Evolutionary conservation across 30 jellyfish, hydroid and myxozoan genomes (phyloP).

Genomic region (Aurelia sp.): DNA sequence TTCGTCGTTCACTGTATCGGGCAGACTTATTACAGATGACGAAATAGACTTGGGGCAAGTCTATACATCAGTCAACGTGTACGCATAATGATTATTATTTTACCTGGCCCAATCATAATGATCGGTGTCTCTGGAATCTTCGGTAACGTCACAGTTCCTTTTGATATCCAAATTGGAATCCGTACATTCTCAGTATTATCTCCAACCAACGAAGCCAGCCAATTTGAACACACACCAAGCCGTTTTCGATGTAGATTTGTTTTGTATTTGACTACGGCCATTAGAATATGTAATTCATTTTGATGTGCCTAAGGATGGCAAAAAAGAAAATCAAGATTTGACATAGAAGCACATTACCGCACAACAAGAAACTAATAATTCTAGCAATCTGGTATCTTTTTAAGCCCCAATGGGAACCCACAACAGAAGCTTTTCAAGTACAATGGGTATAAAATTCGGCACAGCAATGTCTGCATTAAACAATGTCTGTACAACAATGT

Average conservation of each 20-base stretch:
- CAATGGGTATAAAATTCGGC: too few relatives aligned
- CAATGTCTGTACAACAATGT: too few relatives aligned
- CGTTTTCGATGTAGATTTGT: conserved; percentile 88
- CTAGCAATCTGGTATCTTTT: too few relatives aligned
- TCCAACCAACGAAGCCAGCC: conserved; percentile 87
- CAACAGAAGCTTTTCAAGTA: too few relatives aligned
- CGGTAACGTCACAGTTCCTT: conserved; percentile 81
- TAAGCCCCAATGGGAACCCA: too few relatives aligned
- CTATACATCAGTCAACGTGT: too few relatives aligned
- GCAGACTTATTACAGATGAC: too few relatives aligned
- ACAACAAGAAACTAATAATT: too few relatives aligned
- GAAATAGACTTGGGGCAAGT: too few relatives aligned
- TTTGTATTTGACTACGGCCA: conserved; percentile 96
- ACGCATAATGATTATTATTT: neutral
- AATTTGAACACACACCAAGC: conserved; percentile 94
- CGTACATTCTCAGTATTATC: neutral
- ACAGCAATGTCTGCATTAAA: too few relatives aligned
- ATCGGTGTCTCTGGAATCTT: conserved; percentile 72
- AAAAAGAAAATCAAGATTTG: neutral
- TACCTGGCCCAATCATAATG: conserved; percentile 99
- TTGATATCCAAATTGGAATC: conserved; percentile 75
- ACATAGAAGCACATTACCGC: too few relatives aligned
- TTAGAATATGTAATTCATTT: conserved; percentile 70
- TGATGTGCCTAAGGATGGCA: conserved; percentile 62
- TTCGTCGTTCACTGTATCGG: too few relatives aligned